These are phyloP conservation scores for rabbit (Oryctolagus cuniculus) DNA, from an alignment of 2,113 vertebrate species.

Conservation along the genomic window mOryCun1.1 NC_091449.1:25066501-25067000, in stretches of 20 bases:
- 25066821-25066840: neutral
- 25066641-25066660: neutral
- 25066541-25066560: neutral
- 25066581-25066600: neutral
- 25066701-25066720: neutral
- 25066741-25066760: neutral
- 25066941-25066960: neutral
- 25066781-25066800: neutral
- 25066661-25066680: neutral
- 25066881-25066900: neutral
- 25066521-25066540: neutral
- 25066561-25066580: too few relatives aligned
- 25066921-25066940: neutral
- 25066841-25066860: neutral
- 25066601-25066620: neutral
- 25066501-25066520: neutral
- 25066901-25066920: neutral
- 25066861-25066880: neutral
- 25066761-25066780: neutral
- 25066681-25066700: neutral
- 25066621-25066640: neutral
- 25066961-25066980: neutral
- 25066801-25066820: neutral
- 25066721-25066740: neutral
- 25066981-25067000: neutral